Base-by-base conservation (phyloP, 2,888 invertebrate genomes). In the Leptarthrus brevirostris region DNA sequence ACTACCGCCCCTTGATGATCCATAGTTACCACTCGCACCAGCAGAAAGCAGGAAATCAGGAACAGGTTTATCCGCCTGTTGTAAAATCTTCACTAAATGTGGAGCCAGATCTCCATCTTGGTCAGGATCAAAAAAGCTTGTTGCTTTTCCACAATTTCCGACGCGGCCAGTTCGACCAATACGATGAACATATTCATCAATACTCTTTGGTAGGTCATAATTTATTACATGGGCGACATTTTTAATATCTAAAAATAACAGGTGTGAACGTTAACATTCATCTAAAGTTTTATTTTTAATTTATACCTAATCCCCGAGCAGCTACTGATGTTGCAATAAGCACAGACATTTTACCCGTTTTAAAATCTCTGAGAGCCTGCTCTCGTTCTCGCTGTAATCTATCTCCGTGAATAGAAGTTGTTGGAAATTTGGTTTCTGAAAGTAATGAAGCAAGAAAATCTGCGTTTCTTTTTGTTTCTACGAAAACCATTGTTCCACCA, bases 341-440 rank as follows among this genome's bases (percentile, higher is more conserved):
- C 44, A 98, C 91, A 56, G 89, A 89, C 82, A 92, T 91, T 12
- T 84, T 86, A 0, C 95, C 95, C 14, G 84, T 86, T 81, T 92
- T 93, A 84, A 99, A 98, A 82, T 96, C 94, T 74, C 92, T 89
- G 73, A 99, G 87, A 8, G 99, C 98, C 80, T 95, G 94, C 85
- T 99, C 99, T 66, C 99, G 90, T 83, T 99, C 98, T 64, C 93
- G 89, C 84, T 99, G 99, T 80, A 93, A 90, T 56, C 98, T 91
- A 86, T 99, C 98, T 36, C 99, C 99, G 85, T 99, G 99, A 81
- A 99, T 99, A 44, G 97, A 97, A 3, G 98, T 97, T 0, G 97
- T 97, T 5, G 96, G 93, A 74, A 91, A 89, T 73, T 91, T 89
- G n/a, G 88, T 88, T 82, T 95, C 93, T 0, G 93, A 93, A 30